These are phyloP conservation scores for Etheostoma perlongum DNA, from an alignment of 2,797 vertebrate species.

Conservation along the genomic window DNA sequence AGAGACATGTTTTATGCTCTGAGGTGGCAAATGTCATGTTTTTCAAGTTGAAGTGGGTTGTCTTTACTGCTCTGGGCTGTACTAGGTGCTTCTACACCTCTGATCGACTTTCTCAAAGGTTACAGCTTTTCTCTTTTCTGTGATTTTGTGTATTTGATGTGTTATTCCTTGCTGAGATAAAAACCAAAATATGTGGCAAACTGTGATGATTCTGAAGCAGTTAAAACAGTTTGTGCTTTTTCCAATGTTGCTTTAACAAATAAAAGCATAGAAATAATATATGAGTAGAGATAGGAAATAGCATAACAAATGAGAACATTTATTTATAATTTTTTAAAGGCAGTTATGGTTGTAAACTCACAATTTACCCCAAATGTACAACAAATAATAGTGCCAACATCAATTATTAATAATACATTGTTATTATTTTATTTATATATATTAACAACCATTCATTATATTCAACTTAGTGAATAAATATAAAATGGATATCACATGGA, in stretches of 20 bases:
- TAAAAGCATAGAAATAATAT: constrained; percentile 1
- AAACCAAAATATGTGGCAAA: constrained; percentile 67
- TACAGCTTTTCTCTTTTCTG: constrained; percentile 78
- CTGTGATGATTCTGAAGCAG: constrained; percentile 71
- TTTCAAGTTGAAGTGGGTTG: constrained; percentile 84
- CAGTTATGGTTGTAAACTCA: background rate
- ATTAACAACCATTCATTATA: background rate
- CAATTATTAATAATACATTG: background rate
- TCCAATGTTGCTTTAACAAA: too few relatives aligned
- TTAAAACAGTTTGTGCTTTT: constrained; percentile 49
- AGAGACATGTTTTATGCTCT: constrained; percentile 78
- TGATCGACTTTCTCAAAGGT: constrained; percentile 85
- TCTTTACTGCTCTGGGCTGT: constrained; percentile 83
- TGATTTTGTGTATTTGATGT: constrained; percentile 82
- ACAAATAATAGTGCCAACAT: constrained; percentile 4
- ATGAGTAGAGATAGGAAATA: background rate
- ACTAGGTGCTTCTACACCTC: constrained; percentile 79
- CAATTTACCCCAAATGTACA: background rate
- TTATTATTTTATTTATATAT: background rate
- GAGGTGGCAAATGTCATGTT: constrained; percentile 84
- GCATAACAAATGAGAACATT: constrained; percentile 5
- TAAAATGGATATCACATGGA: background rate
- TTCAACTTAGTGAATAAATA: background rate
- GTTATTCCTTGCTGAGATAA: constrained; percentile 75
- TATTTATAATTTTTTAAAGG: constrained; percentile 13